Base-by-base conservation (phyloP, 2,888 invertebrate species). In the Apotomis capreana region DNA sequence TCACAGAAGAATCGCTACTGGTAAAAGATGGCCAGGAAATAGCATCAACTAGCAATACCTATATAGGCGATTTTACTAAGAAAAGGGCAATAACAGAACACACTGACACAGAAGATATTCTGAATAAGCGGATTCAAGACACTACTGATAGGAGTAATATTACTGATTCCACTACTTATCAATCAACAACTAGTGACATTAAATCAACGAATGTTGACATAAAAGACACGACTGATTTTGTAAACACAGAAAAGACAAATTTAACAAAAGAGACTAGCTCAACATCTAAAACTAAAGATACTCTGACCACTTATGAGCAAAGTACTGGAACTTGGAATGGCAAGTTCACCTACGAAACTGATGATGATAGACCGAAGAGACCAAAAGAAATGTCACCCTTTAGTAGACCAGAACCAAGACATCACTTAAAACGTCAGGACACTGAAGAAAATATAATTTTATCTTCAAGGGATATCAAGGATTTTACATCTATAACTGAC, bases 281-380 rank as follows among this genome's bases (percentile, higher is more conserved):
- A 40, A 81, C 81, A 46, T 84, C 86, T 68, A 83, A 90, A 78
- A 87, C 87, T 69, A 93, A 92, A 81, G 92, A 93, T 78, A 90
- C 89, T 57, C 79, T 87, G 67, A 93, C 93, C 26, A 85, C 86
- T 36, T 93, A 93, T 75, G 93, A 91, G 78, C 87, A 90, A 78
- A 93, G 92, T 72, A 92, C 92, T 37, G 93, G 93, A 70, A 88
- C 93, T 9, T 95, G 95, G 95, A 94, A 95, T 72, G 94, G 95
- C 10, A 94, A 94, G 77, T 95, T 94, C 74, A 83, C 86, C 26
- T 93, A 94, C 76, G 94, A 94, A 82, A 93, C 87, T 75, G 89
- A 91, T 67, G 89, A 90, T 68, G 91, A 89, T 62, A 88, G 90
- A 74, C 91, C 91, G 12, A 90, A 87, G 78, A 85, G 78, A 76